Evolutionary conservation across 2,113 vertebrate species (phyloP).

Genomic region (Ictalurus furcatus): DNA sequence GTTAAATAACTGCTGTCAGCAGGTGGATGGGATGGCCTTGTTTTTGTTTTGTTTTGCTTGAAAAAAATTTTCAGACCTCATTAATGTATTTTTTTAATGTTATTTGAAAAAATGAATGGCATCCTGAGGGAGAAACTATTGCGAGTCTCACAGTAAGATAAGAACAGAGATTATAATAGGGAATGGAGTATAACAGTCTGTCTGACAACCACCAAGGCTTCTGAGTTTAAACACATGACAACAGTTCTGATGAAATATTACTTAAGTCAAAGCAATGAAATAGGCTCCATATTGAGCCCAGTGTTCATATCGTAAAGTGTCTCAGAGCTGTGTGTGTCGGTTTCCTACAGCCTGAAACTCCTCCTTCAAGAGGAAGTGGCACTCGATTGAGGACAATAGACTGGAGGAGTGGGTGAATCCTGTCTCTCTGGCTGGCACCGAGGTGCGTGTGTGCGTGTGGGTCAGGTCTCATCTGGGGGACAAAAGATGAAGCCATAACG

Average conservation of each 20-base stretch:
- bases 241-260: neutral
- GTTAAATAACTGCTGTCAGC: neutral
- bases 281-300: neutral
- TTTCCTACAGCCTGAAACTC: neutral
- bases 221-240: neutral
- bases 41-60: neutral
- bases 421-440: neutral
- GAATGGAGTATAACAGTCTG: no score
- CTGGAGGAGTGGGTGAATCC: neutral
- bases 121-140: neutral
- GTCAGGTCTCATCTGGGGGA: neutral
- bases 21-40: neutral
- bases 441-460: neutral
- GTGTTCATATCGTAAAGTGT: neutral
- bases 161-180: neutral
- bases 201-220: neutral
- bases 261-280: neutral
- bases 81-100: neutral
- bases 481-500: slow-evolving; percentile 7
- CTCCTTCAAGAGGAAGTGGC: neutral
- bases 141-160: neutral
- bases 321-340: neutral
- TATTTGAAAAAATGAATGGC: neutral
- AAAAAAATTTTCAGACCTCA: neutral
- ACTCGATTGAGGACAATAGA: neutral